Percentiles rank a stretch among this genome's conserved stretches.
Conservation (phyloP, 2,888 invertebrate genomes). For the Heliconius cydno region DNA sequence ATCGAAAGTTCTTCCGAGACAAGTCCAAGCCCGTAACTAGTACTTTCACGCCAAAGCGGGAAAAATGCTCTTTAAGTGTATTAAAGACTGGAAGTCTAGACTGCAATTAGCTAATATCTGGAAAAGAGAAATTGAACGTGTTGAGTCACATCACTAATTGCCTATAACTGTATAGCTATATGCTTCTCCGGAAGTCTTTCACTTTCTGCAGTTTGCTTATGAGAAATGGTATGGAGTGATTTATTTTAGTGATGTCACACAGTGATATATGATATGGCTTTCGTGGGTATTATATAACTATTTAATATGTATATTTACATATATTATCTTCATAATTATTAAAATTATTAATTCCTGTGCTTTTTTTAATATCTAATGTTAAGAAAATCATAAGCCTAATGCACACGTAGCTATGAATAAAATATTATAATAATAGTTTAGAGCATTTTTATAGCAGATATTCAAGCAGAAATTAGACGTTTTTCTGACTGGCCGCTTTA, state of each 20-base stretch:
- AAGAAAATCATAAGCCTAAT: too few species aligned
- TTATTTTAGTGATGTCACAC: constrained; percentile 6
- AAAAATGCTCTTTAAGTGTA: constrained; percentile 39
- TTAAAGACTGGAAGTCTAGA: constrained; percentile 19
- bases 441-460: too few species aligned
- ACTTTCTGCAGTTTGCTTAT: constrained; percentile 12
- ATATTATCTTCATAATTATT: not conserved
- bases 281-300: not conserved
- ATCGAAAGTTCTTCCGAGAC: constrained; percentile 43
- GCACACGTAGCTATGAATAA: too few species aligned
- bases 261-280: not conserved
- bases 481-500: too few species aligned
- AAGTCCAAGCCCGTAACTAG: constrained; percentile 35
- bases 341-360: too few species aligned
- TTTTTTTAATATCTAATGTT: too few species aligned
- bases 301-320: not conserved
- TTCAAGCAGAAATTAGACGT: too few species aligned
- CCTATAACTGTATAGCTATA: not conserved
- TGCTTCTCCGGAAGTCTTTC: constrained; percentile 25
- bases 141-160: constrained; percentile 28
- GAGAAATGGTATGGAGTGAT: not conserved
- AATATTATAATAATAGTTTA: too few species aligned
- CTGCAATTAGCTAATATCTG: constrained; percentile 25
- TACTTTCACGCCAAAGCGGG: constrained; percentile 47
- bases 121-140: constrained; percentile 22